Base-by-base conservation (phyloP, 2,888 invertebrate genomes). In the Merodon equestris region DNA sequence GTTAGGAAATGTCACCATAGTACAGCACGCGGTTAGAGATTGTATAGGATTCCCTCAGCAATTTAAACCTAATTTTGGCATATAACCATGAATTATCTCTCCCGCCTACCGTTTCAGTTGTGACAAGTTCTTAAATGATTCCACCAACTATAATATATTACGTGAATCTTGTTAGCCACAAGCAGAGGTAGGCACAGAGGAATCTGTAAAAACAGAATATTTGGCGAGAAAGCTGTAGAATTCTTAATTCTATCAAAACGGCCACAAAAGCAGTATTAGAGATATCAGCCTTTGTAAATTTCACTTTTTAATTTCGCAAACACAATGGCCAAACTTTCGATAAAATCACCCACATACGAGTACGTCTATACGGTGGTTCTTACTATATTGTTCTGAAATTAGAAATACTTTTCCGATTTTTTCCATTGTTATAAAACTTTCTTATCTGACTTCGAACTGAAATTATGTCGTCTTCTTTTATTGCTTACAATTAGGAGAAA, bases 181-280 rank as follows among this genome's bases (percentile, higher is more conserved):
- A n/a, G n/a, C n/a, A n/a, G n/a, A n/a, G n/a, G n/a, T n/a, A n/a
- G n/a, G n/a, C n/a, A n/a, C n/a, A n/a, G n/a, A n/a, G n/a, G n/a
- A n/a, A n/a, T n/a, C n/a, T n/a, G n/a, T n/a, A n/a, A 7, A 7
- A 4, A 27, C 27, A 27, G 3, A 7, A 10, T 18, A 9, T 42
- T 54, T 9, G n/a, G 15, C 36, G 61, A 36, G 61, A 71, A 71
- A 71, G 48, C 56, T 42, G 18, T 17, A 7, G 27, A n/a, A n/a
- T 27, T 27, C 27, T 27, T 27, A 12, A 44, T 63, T 63, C 61
- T 56, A n/a, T n/a, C n/a, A n/a, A n/a, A n/a, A n/a, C n/a, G n/a
- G n/a, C n/a, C 13, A 63, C 71, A 71, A 71, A 71, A 71, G 71
- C 56, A 61, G 44, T 48, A 44, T 61, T 71, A 61, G 61, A 56